Evolutionary conservation across 1,140 invertebrate species (phyloP), one percentile per base, ranked within the genome.

Genomic region (Phymorhynchus buccinoides): DNA sequence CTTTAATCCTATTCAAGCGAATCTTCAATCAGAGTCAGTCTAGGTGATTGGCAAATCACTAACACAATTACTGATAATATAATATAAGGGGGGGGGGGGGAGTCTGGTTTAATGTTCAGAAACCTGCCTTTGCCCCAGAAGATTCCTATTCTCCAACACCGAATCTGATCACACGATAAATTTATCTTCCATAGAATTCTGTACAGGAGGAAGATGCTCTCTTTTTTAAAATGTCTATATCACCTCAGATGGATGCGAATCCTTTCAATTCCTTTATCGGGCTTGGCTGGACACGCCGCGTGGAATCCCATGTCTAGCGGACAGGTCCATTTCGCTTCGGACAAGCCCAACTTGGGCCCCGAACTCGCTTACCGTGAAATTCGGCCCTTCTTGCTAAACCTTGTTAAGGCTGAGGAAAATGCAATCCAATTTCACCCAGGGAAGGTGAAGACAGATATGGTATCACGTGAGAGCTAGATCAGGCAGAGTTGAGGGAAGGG

Each of bases 281-380:
- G 12, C n/a, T n/a, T n/a, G 56, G 4, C n/a, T 12, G 56, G 1
- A 9, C 56, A 18, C 56, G 56, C n/a, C n/a, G 56, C 56, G 56
- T 9, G 56, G 56, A 16, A 27, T 27, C 56, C 56, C n/a, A n/a
- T n/a, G n/a, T n/a, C n/a, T 62, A 16, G 12, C 22, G 22, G 56
- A 22, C 56, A 62, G 56, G 22, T 62, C 56, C 56, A 62, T 62
- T 62, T 62, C 56, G 56, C 18, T 62, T 62, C n/a, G 56, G 56
- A 62, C 56, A 14, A 14, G 18, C 56, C 56, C 18, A 9, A 16
- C 18, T 27, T 62, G 56, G 4, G 12, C 56, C 56, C 12, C 18
- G 56, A n/a, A n/a, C 12, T 62, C 56, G 56, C 56, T 62, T 62
- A 62, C 56, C 56, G 56, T 62, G 56, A 62, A 62, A 62, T 62